These are phyloP conservation scores for Cryptoblepharus egeriae DNA, from an alignment of 2,797 vertebrate species.

Conservation along the genomic window DNA sequence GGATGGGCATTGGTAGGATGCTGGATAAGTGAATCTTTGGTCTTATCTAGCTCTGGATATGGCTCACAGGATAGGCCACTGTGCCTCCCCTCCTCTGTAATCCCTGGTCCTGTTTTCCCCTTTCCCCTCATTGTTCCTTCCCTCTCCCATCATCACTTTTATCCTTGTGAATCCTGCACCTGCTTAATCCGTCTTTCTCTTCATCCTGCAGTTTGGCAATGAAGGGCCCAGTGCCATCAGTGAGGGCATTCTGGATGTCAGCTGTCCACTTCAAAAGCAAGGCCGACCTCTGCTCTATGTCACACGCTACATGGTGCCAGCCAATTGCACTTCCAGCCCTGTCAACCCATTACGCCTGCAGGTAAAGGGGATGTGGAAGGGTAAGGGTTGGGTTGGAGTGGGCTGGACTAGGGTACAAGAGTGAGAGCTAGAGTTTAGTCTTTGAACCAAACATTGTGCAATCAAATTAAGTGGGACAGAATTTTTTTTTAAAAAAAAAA, in stretches of 20 bases:
- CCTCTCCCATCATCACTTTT: not conserved
- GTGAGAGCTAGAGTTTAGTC: no score
- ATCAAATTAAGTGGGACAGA: no score
- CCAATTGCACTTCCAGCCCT: conserved; percentile 85
- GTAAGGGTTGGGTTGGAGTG: not conserved
- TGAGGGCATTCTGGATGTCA: conserved; percentile 84
- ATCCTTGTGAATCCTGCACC: not conserved
- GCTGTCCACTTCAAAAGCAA: conserved; percentile 83
- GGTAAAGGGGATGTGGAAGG: conserved; percentile 69
- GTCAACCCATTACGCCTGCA: conserved; percentile 82
- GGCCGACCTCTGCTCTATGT: conserved; percentile 85
- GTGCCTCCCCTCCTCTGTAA: not conserved
- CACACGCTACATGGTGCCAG: conserved; percentile 79
- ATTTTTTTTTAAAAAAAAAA: no score
- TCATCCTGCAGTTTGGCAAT: conserved; percentile 85
- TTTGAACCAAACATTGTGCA: no score
- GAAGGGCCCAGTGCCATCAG: conserved; percentile 91
- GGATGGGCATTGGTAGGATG: not conserved
- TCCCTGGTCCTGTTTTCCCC: no score
- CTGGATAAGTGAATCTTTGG: not conserved
- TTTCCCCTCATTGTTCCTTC: not conserved
- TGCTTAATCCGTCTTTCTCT: not conserved
- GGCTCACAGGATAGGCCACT: not conserved
- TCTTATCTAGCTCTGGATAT: not conserved
- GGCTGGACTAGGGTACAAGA: not conserved